Percentiles rank a stretch among this genome's conserved stretches.
Conservation (phyloP, 2,888 invertebrate species). For the Steinernema carpocapsae region DNA sequence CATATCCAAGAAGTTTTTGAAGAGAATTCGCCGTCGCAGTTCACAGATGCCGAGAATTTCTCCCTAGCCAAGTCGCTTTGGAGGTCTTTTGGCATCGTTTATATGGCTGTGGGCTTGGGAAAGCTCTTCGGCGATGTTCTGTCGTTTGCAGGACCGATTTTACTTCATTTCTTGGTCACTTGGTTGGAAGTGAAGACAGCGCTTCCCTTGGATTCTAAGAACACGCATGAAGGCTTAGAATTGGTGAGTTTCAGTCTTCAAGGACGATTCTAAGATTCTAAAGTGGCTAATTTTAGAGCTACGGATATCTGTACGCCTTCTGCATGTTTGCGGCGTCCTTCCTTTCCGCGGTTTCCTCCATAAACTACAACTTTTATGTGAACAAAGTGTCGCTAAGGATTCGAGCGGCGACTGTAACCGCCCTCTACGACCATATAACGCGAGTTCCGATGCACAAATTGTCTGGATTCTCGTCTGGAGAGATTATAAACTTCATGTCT, state of each 20-base stretch:
- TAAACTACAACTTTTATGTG: slow-evolving; percentile 80
- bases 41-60: slow-evolving; percentile 53
- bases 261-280: no score
- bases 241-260: background rate
- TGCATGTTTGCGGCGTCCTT: slow-evolving; percentile 77
- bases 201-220: no score
- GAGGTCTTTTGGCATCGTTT: slow-evolving; percentile 78
- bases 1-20: slow-evolving; percentile 72
- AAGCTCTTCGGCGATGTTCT: slow-evolving; percentile 83
- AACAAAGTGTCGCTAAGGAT: slow-evolving; percentile 80
- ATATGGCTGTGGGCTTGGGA: slow-evolving; percentile 83
- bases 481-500: slow-evolving; percentile 94
- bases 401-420: slow-evolving; percentile 77
- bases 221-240: slow-evolving; percentile 13
- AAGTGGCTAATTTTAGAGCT: slow-evolving; percentile 44
- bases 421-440: slow-evolving; percentile 76
- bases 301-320: slow-evolving; percentile 73
- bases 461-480: slow-evolving; percentile 75
- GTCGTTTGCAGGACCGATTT: slow-evolving; percentile 86
- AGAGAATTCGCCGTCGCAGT: slow-evolving; percentile 53
- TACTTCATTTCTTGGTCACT: slow-evolving; percentile 81
- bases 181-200: slow-evolving; percentile 76
- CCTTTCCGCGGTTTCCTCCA: slow-evolving; percentile 80
- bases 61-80: slow-evolving; percentile 74
- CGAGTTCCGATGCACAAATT: slow-evolving; percentile 48